Base-by-base conservation (phyloP, 2,888 invertebrate genomes). In the Sthenelais limicola region DNA sequence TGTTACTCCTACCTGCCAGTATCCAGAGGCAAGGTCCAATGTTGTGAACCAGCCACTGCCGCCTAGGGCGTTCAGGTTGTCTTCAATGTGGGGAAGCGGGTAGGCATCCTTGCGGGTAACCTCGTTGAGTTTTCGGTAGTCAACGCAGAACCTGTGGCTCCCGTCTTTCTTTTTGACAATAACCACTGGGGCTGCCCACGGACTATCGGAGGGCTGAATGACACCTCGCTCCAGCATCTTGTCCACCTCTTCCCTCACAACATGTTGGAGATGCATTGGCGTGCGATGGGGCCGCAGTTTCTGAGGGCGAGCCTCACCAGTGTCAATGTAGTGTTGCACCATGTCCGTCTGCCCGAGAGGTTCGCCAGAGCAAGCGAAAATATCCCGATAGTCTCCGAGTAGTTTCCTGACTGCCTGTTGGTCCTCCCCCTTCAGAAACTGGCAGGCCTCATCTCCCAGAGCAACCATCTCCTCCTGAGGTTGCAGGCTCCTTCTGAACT, bases 1-100 rank as follows among this genome's bases (percentile, higher is more conserved):
- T 7, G 71, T 69, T 30, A 79, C 54, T 15, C 71, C 76, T 0
- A 81, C 74, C 52, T 82, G 82, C 78, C 77, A 80, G 67, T 80
- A 80, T 5, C 49, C 49, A 49, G 49, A 49, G 9, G 21, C 49
- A n/a, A 49, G 5, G n/a, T 49, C 49, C 5, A 49, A n/a, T 5
- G 49, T 49, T 9, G 49, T 26, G 24, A 49, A 49, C 21, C 49
- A 49, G 49, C 7, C 7, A n/a, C 21, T 49, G 7, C 49, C 7
- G 7, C 49, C 49, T 7, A 49, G 49, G 4, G 49, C 21, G 24
- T 49, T 49, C 7, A 49, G 49, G 49, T 49, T 49, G 7, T 7
- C 7, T n/a, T 49, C 49, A 49, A 49, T 49, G 49, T n/a, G 24
- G 21, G 49, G 49, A n/a, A 49, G 18, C 21, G 49, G 49, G 49